Evolutionary conservation across 2,113 vertebrate genomes (phyloP).

Genomic region (Gallinago media): DNA sequence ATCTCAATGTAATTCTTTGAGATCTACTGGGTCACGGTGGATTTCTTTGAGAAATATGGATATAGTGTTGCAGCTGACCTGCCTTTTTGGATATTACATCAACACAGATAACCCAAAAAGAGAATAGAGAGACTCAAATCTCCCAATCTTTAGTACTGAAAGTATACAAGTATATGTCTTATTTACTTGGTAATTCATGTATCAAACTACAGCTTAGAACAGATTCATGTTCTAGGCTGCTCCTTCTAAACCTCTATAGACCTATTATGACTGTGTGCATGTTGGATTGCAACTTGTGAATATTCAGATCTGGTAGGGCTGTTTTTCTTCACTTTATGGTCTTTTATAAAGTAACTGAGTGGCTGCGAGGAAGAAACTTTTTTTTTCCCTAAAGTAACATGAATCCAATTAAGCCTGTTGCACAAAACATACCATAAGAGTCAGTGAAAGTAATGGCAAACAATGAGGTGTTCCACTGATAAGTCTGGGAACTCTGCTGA

Average conservation of each 20-base stretch:
- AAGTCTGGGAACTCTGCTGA: neutral
- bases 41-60: neutral
- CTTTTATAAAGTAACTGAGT: neutral
- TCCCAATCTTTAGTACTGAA: neutral
- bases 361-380: neutral
- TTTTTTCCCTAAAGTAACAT: neutral
- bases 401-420: neutral
- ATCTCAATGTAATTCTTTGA: conserved; percentile 12
- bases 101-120: neutral
- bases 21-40: neutral
- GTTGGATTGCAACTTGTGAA: neutral
- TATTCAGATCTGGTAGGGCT: neutral
- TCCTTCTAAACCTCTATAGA: neutral
- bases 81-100: neutral
- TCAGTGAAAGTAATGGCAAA: neutral
- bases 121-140: neutral
- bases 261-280: neutral
- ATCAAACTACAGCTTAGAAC: neutral
- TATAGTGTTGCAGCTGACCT: neutral
- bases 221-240: neutral
- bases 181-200: neutral
- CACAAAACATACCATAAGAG: neutral
- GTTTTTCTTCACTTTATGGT: neutral
- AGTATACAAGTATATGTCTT: neutral
- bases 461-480: neutral